These are phyloP conservation scores for Cygnus atratus DNA, from an alignment of 2,113 vertebrate species.

Conservation along the genomic window DNA sequence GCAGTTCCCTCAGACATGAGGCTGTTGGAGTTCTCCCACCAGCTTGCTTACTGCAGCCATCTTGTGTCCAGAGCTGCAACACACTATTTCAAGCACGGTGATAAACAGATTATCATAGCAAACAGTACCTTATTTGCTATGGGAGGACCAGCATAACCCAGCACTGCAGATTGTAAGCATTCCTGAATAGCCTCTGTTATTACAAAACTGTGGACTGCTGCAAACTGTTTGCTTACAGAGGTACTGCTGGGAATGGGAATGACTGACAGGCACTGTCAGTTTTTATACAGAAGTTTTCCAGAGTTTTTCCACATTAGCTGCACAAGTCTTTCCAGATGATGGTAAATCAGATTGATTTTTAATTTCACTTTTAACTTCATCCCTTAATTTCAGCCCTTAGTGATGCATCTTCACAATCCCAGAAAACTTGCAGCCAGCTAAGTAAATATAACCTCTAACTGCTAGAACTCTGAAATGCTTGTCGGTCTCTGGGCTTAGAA, in stretches of 20 bases:
- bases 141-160: not conserved
- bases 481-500: not conserved
- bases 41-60: not conserved
- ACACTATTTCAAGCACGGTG: not conserved
- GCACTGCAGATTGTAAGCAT: not conserved
- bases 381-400: not conserved
- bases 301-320: conserved; percentile 67
- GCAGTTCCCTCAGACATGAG: not conserved
- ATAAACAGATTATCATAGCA: not conserved
- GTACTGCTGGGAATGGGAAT: conserved; percentile 74
- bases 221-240: conserved; percentile 65
- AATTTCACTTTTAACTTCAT: not conserved
- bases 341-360: conserved; percentile 33
- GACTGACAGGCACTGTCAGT: conserved; percentile 53
- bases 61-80: not conserved
- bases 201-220: conserved; percentile 32
- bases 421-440: not conserved
- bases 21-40: not conserved
- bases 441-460: not conserved
- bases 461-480: not conserved
- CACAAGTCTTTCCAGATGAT: conserved; percentile 51
- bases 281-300: too few species aligned
- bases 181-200: conserved; percentile 31
- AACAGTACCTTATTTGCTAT: not conserved
- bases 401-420: not conserved